Evolutionary conservation across 35 echinoderm and acorn worm genomes (phyloP), one percentile per base, ranked within the genome.

Genomic region (Diadema setosum): DNA sequence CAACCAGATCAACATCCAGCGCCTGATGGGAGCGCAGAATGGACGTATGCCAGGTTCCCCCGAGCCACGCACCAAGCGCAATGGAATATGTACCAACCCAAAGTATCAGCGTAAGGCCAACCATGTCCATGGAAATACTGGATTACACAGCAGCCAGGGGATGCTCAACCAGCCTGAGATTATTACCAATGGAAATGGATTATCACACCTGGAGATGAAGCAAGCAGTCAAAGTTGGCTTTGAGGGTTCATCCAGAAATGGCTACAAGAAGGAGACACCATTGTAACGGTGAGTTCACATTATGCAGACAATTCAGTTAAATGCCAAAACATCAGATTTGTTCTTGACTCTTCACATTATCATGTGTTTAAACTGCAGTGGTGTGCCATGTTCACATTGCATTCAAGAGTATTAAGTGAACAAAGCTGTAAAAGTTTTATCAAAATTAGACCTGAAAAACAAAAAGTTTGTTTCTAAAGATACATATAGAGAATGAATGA

Each of bases 231-330:
- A 94, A 57, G 60, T 91, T 44, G 89, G 49, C 42, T 92, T 99
- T 69, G 96, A 99, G 67, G 96, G 96, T 43, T 87, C 85, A 11
- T 89, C 88, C 18, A 82, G 86, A 56, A 99, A 99, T 89, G 96
- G 96, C 24, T 94, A 86, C 90, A 99, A 99, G 83, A 99, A 99
- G 82, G 96, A 99, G 50, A 99, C 96, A 58, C 96, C 96, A 4
- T 65, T 99, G 24, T 95, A 81, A 98, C 87, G 55, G 88, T 90
- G 30, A 83, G 88, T 90, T 9, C 9, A 52, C n/a, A 52, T n/a
- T 52, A 52, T n/a, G n/a, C n/a, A n/a, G n/a, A n/a, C n/a, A n/a
- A n/a, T n/a, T n/a, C n/a, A n/a, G n/a, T n/a, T n/a, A n/a, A n/a
- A n/a, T n/a, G n/a, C n/a, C 57, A 16, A 60, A 60, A 60, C 57